Base-by-base conservation (phyloP, 2,888 invertebrate genomes). In the Dermolepida albohirtum region DNA sequence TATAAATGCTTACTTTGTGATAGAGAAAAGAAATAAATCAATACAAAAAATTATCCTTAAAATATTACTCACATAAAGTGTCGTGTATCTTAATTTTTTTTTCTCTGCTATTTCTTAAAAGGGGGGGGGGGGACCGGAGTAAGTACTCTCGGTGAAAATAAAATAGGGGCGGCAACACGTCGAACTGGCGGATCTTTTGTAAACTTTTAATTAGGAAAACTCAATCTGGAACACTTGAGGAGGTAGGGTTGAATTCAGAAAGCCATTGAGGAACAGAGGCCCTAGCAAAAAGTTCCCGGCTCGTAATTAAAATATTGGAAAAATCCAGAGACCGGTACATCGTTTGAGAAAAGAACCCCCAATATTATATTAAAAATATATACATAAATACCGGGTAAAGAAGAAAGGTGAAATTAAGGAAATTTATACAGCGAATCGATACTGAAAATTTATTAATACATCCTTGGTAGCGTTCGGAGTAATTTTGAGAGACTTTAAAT, bases 121-220 rank as follows among this genome's bases (percentile, higher is more conserved):
- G 5, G 29, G 29, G 29, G 29, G 29, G 29, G 10, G 34, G 34
- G 34, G 34, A 10, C 8, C 10, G 10, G 1, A 34, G 10, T 10
- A 34, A 12, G 27, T 62, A 44, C 12, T 43, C 43, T 44, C 22
- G 47, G 22, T 41, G 39, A 22, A 22, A 17, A 16, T 47, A 16
- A 47, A 47, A 47, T 16, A 11, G 47, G 47, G 47, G 47, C 16
- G 16, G 47, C 16, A 16, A 47, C 34, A 34, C 34, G 34, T 34
- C 34, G 34, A 34, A 34, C 34, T 54, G 74, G 71, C 68, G 67
- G 70, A 67, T 47, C 57, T 78, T 80, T 78, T 74, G 73, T 73
- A 76, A 80, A 80, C 79, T 80, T 80, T 80, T 80, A 80, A 80
- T 80, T 80, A 78, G 79, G 77, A 78, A 79, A 66, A 55, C 65